Conservation (phyloP, 2,888 invertebrate species). For the Gnatocerus cornutus region DNA sequence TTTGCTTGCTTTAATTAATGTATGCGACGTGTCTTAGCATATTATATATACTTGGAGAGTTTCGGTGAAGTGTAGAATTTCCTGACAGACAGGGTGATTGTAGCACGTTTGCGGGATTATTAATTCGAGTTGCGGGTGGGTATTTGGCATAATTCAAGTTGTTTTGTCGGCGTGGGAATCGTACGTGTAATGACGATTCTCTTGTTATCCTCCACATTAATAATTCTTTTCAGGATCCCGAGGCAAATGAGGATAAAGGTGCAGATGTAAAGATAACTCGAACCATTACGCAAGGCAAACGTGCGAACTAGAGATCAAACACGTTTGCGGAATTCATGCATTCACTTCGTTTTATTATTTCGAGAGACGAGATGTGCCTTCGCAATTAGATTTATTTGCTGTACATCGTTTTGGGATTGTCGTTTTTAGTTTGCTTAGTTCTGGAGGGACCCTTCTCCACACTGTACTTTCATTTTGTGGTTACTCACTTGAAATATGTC, state of each 20-base stretch:
- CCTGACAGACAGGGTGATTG: slow-evolving; percentile 36
- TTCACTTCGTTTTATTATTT: slow-evolving; percentile 35
- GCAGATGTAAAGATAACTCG: slow-evolving; percentile 43
- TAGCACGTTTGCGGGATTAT: slow-evolving; percentile 24
- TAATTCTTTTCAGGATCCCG: slow-evolving; percentile 24
- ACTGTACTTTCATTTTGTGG: too few species aligned
- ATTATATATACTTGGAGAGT: slow-evolving; percentile 35
- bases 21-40: slow-evolving; percentile 39
- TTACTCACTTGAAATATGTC: too few species aligned
- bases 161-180: background rate
- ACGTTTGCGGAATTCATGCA: slow-evolving; percentile 37
- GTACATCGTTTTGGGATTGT: background rate
- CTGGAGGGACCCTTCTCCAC: too few species aligned
- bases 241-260: slow-evolving; percentile 38
- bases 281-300: slow-evolving; percentile 40
- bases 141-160: slow-evolving; percentile 9
- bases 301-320: slow-evolving; percentile 40
- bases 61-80: slow-evolving; percentile 26
- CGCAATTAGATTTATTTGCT: slow-evolving; percentile 16
- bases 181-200: too few species aligned
- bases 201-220: slow-evolving; percentile 23
- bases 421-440: background rate
- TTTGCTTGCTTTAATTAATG: slow-evolving; percentile 47
- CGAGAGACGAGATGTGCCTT: slow-evolving; percentile 27
- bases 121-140: slow-evolving; percentile 14